Conservation (phyloP, 2,113 vertebrate genomes). For the Lucifuga dentata region DNA sequence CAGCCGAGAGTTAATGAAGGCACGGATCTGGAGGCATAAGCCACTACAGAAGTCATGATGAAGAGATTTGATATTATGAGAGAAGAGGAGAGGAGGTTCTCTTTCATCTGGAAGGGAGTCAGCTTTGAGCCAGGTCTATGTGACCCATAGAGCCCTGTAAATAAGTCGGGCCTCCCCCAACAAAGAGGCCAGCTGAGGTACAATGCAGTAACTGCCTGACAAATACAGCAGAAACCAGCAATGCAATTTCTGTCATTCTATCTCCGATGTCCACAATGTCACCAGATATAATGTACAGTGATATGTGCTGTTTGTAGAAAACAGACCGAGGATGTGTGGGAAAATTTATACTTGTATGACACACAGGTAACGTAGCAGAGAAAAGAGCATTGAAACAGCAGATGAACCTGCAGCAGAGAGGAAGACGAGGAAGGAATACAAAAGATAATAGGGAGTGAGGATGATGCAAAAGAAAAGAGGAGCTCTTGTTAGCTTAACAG, state of each 20-base stretch:
- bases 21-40: conserved; percentile 26
- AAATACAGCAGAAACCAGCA: too few relatives aligned
- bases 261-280: too few relatives aligned
- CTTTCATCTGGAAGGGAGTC: conserved; percentile 14
- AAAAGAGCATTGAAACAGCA: not conserved
- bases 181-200: not conserved
- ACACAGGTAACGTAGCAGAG: not conserved
- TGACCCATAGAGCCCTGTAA: conserved; percentile 12
- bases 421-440: conserved; percentile 15
- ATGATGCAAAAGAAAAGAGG: conserved; percentile 24
- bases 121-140: conserved; percentile 22
- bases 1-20: conserved; percentile 39
- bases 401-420: not conserved
- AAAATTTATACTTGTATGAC: not conserved
- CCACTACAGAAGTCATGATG: conserved; percentile 30
- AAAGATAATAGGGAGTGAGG: conserved; percentile 19
- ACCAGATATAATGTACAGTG: not conserved
- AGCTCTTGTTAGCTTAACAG: conserved; percentile 52
- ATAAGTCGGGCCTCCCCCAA: conserved; percentile 18
- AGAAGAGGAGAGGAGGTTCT: conserved; percentile 8
- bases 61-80: conserved; percentile 20
- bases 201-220: too few relatives aligned
- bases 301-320: not conserved
- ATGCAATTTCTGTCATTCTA: too few relatives aligned
- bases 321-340: not conserved